Base-by-base conservation (phyloP, 2,888 invertebrate genomes). In the Cetonia aurata region DNA sequence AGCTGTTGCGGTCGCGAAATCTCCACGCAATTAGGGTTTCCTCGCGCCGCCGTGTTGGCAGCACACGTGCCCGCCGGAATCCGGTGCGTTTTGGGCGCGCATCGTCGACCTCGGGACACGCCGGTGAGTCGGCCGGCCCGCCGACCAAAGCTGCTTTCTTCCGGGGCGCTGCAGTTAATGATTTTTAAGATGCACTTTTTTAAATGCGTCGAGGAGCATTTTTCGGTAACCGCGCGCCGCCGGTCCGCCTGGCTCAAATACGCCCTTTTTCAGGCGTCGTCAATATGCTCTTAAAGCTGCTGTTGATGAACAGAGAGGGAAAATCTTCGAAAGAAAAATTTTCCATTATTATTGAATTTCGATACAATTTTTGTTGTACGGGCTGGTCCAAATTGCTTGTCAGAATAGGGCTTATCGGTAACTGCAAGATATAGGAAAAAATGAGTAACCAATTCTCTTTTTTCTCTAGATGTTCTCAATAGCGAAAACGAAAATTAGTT, bases 151-250 rank as follows among this genome's bases (percentile, higher is more conserved):
- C 37, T 42, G 57, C 57, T 48, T 57, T 41, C 57, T 37, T 37
- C 37, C 37, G 37, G 37, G 15, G 31, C 46, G 46, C 31, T 46
- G 81, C 80, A 80, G 81, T 83, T 85, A 85, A 85, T 84, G 85
- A 85, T 85, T 85, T 85, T 85, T 81, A 84, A 85, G 84, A 84
- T 84, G 85, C 84, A 83, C 80, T 83, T 83, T 82, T 83, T 82
- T 75, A 77, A 80, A 83, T 83, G 83, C 83, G 82, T 83, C 81
- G 83, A 81, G 77, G 81, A 77, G 80, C 80, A 80, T 81, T 83
- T 83, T 83, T 83, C 80, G 75, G 77, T 77, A 78, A 79, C 80
- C 79, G 84, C 82, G 83, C 83, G 83, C 82, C 67, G 67, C 55
- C 48, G 17, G 41, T 41, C 42, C 25, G 19, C 33, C 41, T 48